These are phyloP conservation scores for Auanema sp. DNA, from an alignment of 2,888 invertebrate genomes.

Conservation along the genomic window DNA sequence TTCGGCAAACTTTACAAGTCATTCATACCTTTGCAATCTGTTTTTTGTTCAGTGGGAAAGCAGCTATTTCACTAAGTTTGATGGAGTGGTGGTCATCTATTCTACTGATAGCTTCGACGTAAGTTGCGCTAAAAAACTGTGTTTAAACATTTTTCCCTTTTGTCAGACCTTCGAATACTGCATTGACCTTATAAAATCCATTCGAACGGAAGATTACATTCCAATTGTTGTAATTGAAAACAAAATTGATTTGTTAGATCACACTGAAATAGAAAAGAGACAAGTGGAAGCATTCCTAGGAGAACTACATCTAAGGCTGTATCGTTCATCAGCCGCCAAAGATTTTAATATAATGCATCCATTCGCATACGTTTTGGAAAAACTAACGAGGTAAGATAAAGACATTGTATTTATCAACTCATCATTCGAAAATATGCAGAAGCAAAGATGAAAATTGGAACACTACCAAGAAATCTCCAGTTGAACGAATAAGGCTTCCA, in stretches of 20 bases:
- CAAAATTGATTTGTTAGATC: constrained; percentile 35
- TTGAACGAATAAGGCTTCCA: constrained; percentile 22
- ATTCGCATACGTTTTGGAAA: constrained; percentile 39
- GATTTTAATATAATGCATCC: constrained; percentile 46
- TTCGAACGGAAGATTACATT: constrained; percentile 12
- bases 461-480: constrained; percentile 27
- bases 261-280: constrained; percentile 24
- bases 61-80: constrained; percentile 14
- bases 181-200: constrained; percentile 29
- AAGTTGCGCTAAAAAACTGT: constrained; percentile 8
- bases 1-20: background rate
- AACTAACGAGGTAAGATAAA: constrained; percentile 24
- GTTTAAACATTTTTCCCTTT: background rate
- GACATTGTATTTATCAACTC: constrained; percentile 3
- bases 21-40: background rate
- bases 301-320: constrained; percentile 26
- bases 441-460: constrained; percentile 17
- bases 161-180: constrained; percentile 39
- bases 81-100: constrained; percentile 33
- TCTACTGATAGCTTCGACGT: constrained; percentile 32
- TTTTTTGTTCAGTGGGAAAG: constrained; percentile 15
- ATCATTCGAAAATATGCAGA: constrained; percentile 19
- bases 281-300: constrained; percentile 27
- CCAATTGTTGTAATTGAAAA: constrained; percentile 35
- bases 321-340: constrained; percentile 25